Evolutionary conservation across 2,113 vertebrate species (phyloP), one percentile per base, ranked within the genome.

Genomic region (Campylomormyrus tamandua): DNA sequence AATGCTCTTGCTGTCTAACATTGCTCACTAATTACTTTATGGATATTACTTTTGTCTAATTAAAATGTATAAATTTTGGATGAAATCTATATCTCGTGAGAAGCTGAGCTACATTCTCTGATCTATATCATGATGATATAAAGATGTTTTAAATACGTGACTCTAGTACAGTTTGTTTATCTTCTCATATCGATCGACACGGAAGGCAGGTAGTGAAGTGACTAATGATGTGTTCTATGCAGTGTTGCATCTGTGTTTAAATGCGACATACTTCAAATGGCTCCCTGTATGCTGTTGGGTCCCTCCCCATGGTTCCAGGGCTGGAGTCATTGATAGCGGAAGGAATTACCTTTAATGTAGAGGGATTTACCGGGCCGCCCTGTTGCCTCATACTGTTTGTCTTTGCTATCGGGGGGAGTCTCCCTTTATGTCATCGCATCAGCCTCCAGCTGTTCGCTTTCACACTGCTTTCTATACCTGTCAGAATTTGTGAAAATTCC

Each of bases 1-100:
- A 86, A 31, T 50, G n/a, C 48, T 86, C 83, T 24, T 46, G 24
- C 45, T 50, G 45, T 50, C 83, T 86, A 49, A 49, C 19, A 49
- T 27, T 49, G 83, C n/a, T 86, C 83, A 86, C 48, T 86, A 86
- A 49, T 86, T 49, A 50, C n/a, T 49, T 86, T 86, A 50, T 86
- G 48, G 24, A 5, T 27, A 50, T 31, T 50, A 48, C 48, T 50
- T 86, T n/a, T 5, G 83, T 86, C 21, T 86, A 27, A 85, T 85
- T 85, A 85, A 50, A 48, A 31, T 86, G 11, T 46, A 31, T 86
- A 48, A 5, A 21, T 86, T n/a, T 21, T 46, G n/a, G 45, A 50
- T 50, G 11, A 86, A 86, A 86, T 17, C 21, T 27, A 85, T 85
- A n/a, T 85, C 83, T 86, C n/a, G 13, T 27, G 46, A 86, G 48